Percentiles rank a stretch among this genome's conserved stretches.
Evolutionary conservation across 2,888 invertebrate species (phyloP).

Genomic region (Polyommatus iphigenia): DNA sequence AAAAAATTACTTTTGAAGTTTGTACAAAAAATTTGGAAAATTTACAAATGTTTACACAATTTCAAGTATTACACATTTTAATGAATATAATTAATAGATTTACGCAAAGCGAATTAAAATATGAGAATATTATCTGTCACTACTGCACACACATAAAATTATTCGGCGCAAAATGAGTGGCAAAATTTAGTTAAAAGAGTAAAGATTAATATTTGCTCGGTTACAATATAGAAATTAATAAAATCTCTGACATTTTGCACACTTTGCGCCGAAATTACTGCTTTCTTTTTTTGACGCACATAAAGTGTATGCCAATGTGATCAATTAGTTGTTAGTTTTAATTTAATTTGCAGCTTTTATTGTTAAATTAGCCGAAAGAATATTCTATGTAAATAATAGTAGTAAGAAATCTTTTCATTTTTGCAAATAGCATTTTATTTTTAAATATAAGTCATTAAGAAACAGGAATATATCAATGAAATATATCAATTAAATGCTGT

Average conservation of each 20-base stretch:
- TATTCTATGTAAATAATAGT: slow-evolving; percentile 28
- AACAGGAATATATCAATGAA: slow-evolving; percentile 17
- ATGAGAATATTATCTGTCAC: neutral
- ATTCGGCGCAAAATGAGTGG: neutral
- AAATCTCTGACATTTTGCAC: neutral
- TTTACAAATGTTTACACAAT: slow-evolving; percentile 1
- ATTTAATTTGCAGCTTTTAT: slow-evolving; percentile 24
- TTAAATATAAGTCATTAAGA: slow-evolving; percentile 2
- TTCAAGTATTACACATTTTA: neutral
- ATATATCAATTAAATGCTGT: neutral
- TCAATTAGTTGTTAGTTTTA: slow-evolving; percentile 29
- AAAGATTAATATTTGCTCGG: too few species aligned
- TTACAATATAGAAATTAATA: too few species aligned
- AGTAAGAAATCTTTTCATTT: slow-evolving; percentile 5
- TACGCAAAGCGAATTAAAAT: neutral
- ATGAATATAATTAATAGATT: neutral
- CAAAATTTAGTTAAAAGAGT: neutral
- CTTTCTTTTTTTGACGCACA: slow-evolving; percentile 23
- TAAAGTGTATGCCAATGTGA: slow-evolving; percentile 33
- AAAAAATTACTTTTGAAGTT: neutral
- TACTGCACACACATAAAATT: neutral
- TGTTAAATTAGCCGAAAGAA: slow-evolving; percentile 3
- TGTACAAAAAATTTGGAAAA: neutral
- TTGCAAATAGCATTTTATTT: slow-evolving; percentile 6
- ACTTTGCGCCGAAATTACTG: neutral